phyloP scores from a whole-genome alignment of 2,113 vertebrate genomes.

The Phyllopteryx taeniolatus region DNA sequence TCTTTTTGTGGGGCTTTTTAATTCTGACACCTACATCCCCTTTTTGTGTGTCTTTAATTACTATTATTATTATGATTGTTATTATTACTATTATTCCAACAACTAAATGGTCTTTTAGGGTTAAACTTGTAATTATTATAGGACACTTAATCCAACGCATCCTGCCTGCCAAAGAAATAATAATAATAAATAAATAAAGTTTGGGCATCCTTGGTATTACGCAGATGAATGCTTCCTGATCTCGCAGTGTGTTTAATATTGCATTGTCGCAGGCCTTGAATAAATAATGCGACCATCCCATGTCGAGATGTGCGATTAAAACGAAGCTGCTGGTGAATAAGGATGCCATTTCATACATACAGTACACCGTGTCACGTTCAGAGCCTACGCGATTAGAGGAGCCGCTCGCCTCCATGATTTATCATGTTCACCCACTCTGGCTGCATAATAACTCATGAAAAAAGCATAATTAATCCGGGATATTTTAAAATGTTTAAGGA shows the following conservation, averaged over 20 bases:
- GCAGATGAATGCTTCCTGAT: not conserved
- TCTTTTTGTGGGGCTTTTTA: no score
- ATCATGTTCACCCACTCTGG: not conserved
- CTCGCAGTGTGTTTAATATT: not conserved
- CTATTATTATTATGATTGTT: no score
- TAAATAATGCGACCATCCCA: not conserved
- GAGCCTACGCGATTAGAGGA: not conserved
- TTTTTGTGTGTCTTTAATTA: no score
- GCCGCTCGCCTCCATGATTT: not conserved
- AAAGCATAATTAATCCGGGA: not conserved
- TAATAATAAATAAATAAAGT: not conserved
- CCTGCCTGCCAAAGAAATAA: no score
- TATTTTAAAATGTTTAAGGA: not conserved
- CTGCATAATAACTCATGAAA: not conserved
- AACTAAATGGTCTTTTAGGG: no score
- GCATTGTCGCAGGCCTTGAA: not conserved
- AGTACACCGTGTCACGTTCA: not conserved
- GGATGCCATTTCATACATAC: not conserved
- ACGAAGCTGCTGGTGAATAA: not conserved
- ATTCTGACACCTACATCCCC: no score
- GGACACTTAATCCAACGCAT: not conserved
- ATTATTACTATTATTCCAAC: no score
- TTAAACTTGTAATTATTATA: not conserved
- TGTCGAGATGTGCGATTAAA: not conserved
- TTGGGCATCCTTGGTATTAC: not conserved